Percentiles rank a stretch among this genome's conserved stretches.
Conservation (phyloP, 2,797 vertebrate genomes). For the Hemibagrus guttatus region DNA sequence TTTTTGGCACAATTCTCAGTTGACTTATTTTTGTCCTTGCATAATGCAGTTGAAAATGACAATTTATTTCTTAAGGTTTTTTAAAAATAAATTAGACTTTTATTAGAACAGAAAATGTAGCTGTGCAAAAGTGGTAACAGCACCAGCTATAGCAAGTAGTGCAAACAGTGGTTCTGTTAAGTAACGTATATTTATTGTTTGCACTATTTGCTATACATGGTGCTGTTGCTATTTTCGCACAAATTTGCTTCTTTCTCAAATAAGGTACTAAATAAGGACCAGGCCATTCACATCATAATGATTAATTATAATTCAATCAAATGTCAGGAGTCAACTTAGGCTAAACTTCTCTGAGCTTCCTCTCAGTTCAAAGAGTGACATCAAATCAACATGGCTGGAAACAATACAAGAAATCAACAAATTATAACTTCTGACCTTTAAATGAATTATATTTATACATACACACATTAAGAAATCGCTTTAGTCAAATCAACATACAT, state of each 20-base stretch:
- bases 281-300: background rate
- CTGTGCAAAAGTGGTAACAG: background rate
- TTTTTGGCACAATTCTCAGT: background rate
- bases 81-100: background rate
- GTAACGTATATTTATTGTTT: background rate
- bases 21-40: background rate
- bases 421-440: too few species aligned
- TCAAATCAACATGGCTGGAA: background rate
- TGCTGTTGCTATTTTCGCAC: background rate
- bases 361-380: background rate
- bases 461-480: too few species aligned
- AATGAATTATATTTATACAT: too few species aligned
- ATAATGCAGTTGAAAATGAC: background rate
- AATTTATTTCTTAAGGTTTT: background rate
- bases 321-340: background rate
- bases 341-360: background rate
- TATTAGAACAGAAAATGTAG: background rate
- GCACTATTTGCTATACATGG: background rate
- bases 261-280: background rate
- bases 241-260: background rate
- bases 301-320: too few species aligned
- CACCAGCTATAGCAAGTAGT: background rate
- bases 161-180: background rate
- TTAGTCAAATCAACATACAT: too few species aligned
- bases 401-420: too few species aligned